Evolutionary conservation across 2,888 invertebrate species (phyloP), one percentile per base, ranked within the genome.

Genomic region (Tupiocoris notatus): DNA sequence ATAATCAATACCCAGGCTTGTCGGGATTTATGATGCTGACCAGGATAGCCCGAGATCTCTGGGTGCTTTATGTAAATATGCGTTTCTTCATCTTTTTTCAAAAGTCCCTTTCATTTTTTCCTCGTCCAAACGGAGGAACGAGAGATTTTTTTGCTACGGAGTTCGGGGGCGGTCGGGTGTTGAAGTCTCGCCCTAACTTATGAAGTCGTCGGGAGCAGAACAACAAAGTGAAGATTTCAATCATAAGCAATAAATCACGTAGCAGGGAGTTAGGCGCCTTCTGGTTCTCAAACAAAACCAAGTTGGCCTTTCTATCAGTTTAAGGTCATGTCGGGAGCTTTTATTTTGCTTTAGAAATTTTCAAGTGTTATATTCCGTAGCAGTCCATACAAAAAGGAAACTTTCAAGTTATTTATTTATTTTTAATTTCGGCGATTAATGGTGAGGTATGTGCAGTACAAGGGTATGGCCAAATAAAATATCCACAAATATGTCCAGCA

Each of bases 11-110:
- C 73, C 62, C 62, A 22, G 21, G 62, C 73, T 73, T 22, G 54
- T 21, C 21, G 62, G 73, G 73, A 73, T 73, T 73, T 73, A 73
- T 73, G 73, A 62, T 21, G 62, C 18, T 21, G 63, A 12, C 39
- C 20, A 21, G 25, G 25, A 58, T 21, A 57, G 25, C 70, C 59
- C n/a, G 9, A 12, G 25, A 7, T 2, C 22, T 25, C 63, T 22
- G 73, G 73, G 73, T 63, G 62, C 73, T 62, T 73, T 73, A 73
- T 73, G 73, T 73, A 73, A 73, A 73, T 73, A 73, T 73, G 18
- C 9, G 58, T 73, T 62, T 63, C 39, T 54, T 20, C 58, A 16
- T 20, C 62, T 58, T 16, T 62, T 6, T 70, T 58, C 20, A 17
- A 57, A 23, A 7, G 18, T 62, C 25, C 20, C 62, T 1, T 62